A percentile compares a stretch with the other conserved stretches of the same genome.
These are phyloP conservation scores for Brachionus plicatilis DNA, from an alignment of 1,140 invertebrate genomes.

Conservation along the genomic window DNA sequence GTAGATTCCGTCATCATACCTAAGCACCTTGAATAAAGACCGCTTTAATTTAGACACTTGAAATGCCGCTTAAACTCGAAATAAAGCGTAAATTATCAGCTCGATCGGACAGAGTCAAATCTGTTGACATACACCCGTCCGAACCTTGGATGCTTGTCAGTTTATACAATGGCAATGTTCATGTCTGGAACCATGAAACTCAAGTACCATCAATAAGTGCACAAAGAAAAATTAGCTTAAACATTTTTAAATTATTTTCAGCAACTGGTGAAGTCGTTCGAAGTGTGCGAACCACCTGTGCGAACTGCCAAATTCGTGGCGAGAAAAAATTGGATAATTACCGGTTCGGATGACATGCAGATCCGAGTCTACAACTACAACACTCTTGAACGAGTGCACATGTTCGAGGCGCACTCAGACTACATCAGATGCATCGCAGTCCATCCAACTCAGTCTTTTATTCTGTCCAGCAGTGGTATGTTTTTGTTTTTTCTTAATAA, in stretches of 20 bases:
- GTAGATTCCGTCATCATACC: neutral
- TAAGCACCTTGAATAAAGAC: neutral
- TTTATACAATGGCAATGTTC: conserved; percentile 95
- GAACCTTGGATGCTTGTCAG: conserved; percentile 98
- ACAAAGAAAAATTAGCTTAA: neutral
- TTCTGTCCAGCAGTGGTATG: conserved; percentile 76
- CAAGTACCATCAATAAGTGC: conserved; percentile 58
- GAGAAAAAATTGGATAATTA: conserved; percentile 96
- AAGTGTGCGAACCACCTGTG: conserved; percentile 85
- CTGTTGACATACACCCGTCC: conserved; percentile 89
- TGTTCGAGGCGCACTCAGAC: conserved; percentile 96
- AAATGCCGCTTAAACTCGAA: conserved; percentile 81
- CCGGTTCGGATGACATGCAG: conserved; percentile 74
- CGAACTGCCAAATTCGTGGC: conserved; percentile 89
- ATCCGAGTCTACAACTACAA: conserved; percentile 98
- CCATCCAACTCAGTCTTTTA: conserved; percentile 92
- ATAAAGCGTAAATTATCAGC: conserved; percentile 95
- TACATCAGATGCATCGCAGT: conserved; percentile 92
- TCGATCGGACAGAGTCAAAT: conserved; percentile 93
- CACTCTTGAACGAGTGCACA: conserved; percentile 86
- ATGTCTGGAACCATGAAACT: conserved; percentile 97
- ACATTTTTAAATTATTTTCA: conserved; percentile 45
- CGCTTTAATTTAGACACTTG: neutral
- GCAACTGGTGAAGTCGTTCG: conserved; percentile 85
- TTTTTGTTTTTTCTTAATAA: conserved; percentile 48